Percentiles rank a stretch among this genome's conserved stretches.
phyloP scores from a whole-genome alignment of 2,113 vertebrate genomes.

The Ptilonorhynchus violaceus region DNA sequence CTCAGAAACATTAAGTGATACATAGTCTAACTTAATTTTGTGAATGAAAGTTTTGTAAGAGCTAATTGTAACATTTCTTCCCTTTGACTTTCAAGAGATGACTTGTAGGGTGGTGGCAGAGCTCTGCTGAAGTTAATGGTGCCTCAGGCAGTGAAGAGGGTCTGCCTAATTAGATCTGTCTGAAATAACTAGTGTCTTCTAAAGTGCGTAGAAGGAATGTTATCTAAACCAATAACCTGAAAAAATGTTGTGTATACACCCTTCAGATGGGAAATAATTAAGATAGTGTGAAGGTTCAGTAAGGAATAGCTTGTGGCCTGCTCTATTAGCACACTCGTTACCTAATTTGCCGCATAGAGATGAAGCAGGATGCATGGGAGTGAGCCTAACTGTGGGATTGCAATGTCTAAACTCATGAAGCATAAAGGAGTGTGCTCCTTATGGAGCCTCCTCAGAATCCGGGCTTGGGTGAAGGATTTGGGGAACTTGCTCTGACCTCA shows the following conservation, averaged over 20 bases:
- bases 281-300: background rate
- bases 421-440: background rate
- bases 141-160: background rate
- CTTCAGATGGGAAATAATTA: background rate
- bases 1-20: background rate
- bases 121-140: background rate
- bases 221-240: background rate
- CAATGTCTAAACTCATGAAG: background rate
- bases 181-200: background rate
- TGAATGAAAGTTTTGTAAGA: background rate
- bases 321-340: background rate
- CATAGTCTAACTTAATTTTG: background rate
- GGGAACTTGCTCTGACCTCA: background rate
- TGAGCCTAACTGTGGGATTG: background rate
- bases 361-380: background rate
- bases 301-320: background rate
- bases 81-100: background rate
- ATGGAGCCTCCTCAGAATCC: background rate
- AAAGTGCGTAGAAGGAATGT: background rate
- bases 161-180: background rate
- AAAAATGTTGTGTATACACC: background rate
- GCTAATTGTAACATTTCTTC: background rate
- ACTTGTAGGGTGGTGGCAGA: background rate
- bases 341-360: background rate
- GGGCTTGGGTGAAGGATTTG: background rate